A percentile compares a stretch with the other conserved stretches of the same genome.
phyloP scores from a whole-genome alignment of 2,888 invertebrate species.

The Bellardia pandia region DNA sequence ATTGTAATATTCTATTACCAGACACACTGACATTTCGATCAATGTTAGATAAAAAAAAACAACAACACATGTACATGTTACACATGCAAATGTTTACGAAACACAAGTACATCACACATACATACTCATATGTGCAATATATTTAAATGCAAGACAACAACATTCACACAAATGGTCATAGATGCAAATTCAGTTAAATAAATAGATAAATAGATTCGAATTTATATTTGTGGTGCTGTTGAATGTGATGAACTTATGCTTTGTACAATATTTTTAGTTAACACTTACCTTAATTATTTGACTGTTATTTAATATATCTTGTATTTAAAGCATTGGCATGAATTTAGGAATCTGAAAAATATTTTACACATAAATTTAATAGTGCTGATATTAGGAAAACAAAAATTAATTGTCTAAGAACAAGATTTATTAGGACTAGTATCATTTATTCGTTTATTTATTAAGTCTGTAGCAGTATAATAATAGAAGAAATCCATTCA shows the following conservation, averaged over 20 bases:
- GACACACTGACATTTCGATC: constrained; percentile 61
- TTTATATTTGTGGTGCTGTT: background rate
- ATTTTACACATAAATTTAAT: background rate
- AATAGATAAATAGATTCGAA: background rate
- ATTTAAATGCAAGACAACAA: background rate
- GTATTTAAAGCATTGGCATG: constrained; percentile 30
- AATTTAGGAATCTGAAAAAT: constrained; percentile 46
- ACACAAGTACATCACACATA: background rate
- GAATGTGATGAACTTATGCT: no score
- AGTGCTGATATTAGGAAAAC: background rate
- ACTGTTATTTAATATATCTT: background rate
- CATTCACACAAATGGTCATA: background rate
- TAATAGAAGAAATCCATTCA: background rate
- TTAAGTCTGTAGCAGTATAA: background rate
- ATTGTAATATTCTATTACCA: constrained; percentile 39
- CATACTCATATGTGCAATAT: background rate
- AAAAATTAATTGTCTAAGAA: constrained; percentile 21
- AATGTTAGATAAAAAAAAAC: constrained; percentile 46
- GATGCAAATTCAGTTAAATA: constrained; percentile 16
- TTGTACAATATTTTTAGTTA: background rate
- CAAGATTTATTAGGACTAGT: constrained; percentile 46
- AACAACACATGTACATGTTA: constrained; percentile 7
- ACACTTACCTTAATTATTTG: constrained; percentile 23
- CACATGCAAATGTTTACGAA: constrained; percentile 33
- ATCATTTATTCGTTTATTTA: constrained; percentile 11